Evolutionary conservation across 2,888 invertebrate species (phyloP), one percentile per base, ranked within the genome.

Genomic region (Seira musarum): DNA sequence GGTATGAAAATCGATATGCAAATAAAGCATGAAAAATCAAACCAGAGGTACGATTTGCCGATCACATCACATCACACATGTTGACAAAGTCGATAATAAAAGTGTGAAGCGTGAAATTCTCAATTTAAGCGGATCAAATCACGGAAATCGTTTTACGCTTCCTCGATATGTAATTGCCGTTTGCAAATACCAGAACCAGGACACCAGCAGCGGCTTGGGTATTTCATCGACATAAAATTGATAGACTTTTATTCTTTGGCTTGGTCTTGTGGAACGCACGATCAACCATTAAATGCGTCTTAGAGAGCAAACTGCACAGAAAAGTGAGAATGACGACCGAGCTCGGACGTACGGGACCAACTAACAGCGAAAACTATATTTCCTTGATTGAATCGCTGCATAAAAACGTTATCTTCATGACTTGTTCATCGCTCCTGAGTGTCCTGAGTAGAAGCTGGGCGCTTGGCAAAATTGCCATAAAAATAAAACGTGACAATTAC

Each of bases 401-500:
- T 30, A 30, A 30, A 30, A 30, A 57, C 49, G 35, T 57, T 30
- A 71, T 61, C 22, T 71, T 63, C 71, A 63, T 71, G 63, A 69
- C 49, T 49, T 49, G 49, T 49, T 49, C 15, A 2, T 63, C 22
- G 40, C 25, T 71, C 61, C 21, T 46, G 71, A 60, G 57, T 60
- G 24, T 21, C 5, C 17, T 67, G 17, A 49, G 22, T 22, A n/a
- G 22, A 13, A n/a, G 25, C 73, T 8, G 13, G 17, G 30, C 30
- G 6, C 6, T 65, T 17, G 3, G 17, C 19, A 15, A 65, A n/a
- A 66, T 24, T 74, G 65, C 64, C 35, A 60, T 74, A 74, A 74
- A 74, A 74, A 74, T 74, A 74, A 74, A 74, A 74, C 73, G 73
- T 74, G 73, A 74, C 73, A 74, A 74, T 74, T 74, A 74, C 64